A percentile compares a stretch with the other conserved stretches of the same genome.
Conservation (phyloP, 2,113 vertebrate species). For the Apistogramma diplotaenia region DNA sequence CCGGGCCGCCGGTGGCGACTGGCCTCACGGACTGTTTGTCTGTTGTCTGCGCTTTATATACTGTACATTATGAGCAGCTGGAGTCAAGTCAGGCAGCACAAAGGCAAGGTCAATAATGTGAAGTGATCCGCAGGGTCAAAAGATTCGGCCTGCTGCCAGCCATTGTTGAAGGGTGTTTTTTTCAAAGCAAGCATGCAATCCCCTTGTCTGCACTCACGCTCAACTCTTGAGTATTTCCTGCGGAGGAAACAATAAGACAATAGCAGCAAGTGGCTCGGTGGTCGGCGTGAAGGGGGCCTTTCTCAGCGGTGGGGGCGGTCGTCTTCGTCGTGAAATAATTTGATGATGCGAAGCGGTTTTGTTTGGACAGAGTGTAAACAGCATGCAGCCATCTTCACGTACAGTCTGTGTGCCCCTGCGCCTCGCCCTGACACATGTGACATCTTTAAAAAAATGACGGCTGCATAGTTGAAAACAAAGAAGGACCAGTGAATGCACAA, state of each 20-base stretch:
- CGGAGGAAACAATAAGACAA: conserved; percentile 71
- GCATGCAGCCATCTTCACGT: not conserved
- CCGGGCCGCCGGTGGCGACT: conserved; percentile 13
- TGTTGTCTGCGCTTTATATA: conserved; percentile 59
- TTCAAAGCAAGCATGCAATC: conserved; percentile 47
- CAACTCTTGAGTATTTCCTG: conserved; percentile 66
- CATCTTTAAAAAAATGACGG: too few relatives aligned
- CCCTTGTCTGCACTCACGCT: conserved; percentile 48
- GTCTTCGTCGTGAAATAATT: not conserved
- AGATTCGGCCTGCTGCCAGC: conserved; percentile 50
- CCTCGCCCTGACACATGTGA: too few relatives aligned
- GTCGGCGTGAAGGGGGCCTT: not conserved
- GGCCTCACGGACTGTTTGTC: conserved; percentile 24
- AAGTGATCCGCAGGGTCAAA: conserved; percentile 52
- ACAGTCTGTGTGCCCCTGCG: not conserved
- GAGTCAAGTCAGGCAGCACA: conserved; percentile 29
- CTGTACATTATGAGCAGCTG: conserved; percentile 37
- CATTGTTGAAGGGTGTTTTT: conserved; percentile 44
- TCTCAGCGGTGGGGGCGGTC: too few relatives aligned
- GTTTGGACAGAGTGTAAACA: not conserved
- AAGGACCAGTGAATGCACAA: not conserved
- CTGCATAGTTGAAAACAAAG: too few relatives aligned
- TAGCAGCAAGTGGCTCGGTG: conserved; percentile 39
- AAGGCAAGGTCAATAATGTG: conserved; percentile 54
- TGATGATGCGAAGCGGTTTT: not conserved